Percentiles rank a stretch among this genome's conserved stretches.
phyloP scores from a whole-genome alignment of 2,113 vertebrate genomes.

The Lepus timidus region DNA sequence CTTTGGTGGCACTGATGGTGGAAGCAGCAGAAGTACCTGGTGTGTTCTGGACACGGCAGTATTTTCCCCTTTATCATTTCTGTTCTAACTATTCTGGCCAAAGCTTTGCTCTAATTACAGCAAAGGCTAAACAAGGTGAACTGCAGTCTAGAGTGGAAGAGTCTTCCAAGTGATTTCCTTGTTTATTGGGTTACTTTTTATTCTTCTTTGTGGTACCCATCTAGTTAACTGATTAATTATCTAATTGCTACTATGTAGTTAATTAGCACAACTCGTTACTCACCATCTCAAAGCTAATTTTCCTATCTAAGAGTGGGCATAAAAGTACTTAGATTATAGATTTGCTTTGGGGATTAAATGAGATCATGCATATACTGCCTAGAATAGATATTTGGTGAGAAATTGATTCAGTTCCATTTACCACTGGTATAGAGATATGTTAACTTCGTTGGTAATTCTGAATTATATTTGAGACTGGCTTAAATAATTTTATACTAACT shows the following conservation, averaged over 20 bases:
- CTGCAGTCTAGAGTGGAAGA: constrained; percentile 17
- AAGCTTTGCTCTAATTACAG: constrained; percentile 43
- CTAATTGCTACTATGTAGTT: background rate
- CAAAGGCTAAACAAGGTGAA: constrained; percentile 17
- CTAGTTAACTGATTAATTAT: constrained; percentile 17
- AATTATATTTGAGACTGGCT: constrained; percentile 44
- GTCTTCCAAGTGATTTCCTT: constrained; percentile 40
- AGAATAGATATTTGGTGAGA: constrained; percentile 43
- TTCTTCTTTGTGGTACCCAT: background rate
- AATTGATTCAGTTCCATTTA: background rate
- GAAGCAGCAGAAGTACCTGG: background rate
- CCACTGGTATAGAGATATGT: background rate
- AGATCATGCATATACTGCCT: background rate
- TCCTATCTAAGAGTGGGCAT: background rate
- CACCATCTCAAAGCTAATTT: constrained; percentile 21
- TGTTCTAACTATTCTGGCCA: background rate
- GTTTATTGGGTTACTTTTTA: constrained; percentile 13
- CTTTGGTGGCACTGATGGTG: background rate
- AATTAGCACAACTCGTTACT: background rate
- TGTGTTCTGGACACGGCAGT: no score
- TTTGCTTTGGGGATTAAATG: constrained; percentile 41
- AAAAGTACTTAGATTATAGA: background rate
- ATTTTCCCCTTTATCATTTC: background rate
- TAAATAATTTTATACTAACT: background rate
- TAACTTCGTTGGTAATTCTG: constrained; percentile 50